phyloP scores from a whole-genome alignment of 2,113 vertebrate species.

The Halcyon senegalensis region DNA sequence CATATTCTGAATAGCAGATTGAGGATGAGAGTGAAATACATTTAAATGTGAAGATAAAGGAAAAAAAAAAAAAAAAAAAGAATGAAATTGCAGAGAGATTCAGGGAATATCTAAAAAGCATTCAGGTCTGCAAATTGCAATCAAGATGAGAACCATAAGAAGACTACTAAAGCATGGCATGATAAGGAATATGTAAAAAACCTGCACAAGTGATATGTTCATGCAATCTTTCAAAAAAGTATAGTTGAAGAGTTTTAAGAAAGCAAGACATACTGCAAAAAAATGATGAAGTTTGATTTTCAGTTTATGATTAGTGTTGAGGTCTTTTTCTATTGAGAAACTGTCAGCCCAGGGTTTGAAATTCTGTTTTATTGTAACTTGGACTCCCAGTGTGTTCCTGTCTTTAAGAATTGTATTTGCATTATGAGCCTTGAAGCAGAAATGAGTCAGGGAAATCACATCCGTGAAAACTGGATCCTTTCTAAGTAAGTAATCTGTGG shows the following conservation, averaged over 20 bases:
- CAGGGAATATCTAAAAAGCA: conserved; percentile 49
- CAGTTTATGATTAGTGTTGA: not conserved
- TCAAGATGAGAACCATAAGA: conserved; percentile 47
- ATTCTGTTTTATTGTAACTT: not conserved
- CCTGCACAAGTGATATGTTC: not conserved
- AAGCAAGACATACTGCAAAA: not conserved
- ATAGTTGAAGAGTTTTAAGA: conserved; percentile 42
- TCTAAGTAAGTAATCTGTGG: not conserved
- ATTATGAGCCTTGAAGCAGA: not conserved
- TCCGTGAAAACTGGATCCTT: not conserved
- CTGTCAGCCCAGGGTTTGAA: not conserved
- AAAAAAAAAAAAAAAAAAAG: not conserved
- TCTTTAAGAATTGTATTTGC: not conserved
- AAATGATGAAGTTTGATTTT: conserved; percentile 13
- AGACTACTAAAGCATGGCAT: not conserved
- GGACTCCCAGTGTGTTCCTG: not conserved
- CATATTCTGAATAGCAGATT: conserved; percentile 71
- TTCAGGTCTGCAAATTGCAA: conserved; percentile 63
- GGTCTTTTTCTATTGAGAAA: not conserved
- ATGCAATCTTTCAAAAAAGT: not conserved
- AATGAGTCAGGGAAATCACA: not conserved
- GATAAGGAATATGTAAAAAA: conserved; percentile 42
- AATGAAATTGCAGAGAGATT: conserved; percentile 54
- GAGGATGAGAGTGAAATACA: conserved; percentile 63
- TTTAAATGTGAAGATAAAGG: conserved; percentile 61